Evolutionary conservation across 2,888 invertebrate species (phyloP).

Genomic region (Pristionchus exspectatus): DNA sequence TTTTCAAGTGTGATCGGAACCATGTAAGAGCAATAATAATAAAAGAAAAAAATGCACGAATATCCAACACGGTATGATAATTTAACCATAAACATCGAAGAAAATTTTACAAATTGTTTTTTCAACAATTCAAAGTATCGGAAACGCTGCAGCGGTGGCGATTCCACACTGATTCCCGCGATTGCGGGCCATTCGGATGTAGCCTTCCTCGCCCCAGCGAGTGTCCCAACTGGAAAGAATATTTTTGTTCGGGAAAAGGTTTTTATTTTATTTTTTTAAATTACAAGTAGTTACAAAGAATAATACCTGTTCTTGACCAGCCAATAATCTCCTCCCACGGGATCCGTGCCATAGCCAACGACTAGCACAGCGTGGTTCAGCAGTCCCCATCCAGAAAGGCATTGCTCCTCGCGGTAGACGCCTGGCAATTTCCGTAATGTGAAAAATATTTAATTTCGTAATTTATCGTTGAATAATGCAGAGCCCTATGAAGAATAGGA

Average conservation of each 20-base stretch:
- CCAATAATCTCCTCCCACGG: not conserved
- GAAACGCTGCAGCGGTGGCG: slow-evolving; percentile 90
- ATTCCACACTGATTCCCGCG: slow-evolving; percentile 89
- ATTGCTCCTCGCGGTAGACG: not conserved
- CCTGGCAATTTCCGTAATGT: not conserved
- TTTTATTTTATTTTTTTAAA: too few relatives aligned
- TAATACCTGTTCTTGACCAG: slow-evolving; percentile 9
- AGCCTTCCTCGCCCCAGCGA: slow-evolving; percentile 91
- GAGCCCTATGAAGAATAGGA: too few relatives aligned
- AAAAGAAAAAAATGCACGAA: not conserved
- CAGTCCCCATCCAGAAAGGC: not conserved
- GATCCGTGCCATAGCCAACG: slow-evolving; percentile 2
- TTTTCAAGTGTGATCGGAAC: too few relatives aligned
- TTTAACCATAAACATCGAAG: too few relatives aligned
- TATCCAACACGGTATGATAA: too few relatives aligned
- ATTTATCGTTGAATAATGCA: too few relatives aligned
- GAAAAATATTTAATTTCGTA: not conserved
- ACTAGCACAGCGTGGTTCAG: not conserved
- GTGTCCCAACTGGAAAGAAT: slow-evolving; percentile 87
- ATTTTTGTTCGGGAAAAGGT: not conserved
- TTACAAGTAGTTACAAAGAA: too few relatives aligned
- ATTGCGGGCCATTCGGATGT: slow-evolving; percentile 86
- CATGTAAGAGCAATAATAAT: too few relatives aligned
- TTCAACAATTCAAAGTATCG: slow-evolving; percentile 73
- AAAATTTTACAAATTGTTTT: not conserved